Evolutionary conservation across 2,113 vertebrate species (phyloP).

Genomic region (Diadophis punctatus): DNA sequence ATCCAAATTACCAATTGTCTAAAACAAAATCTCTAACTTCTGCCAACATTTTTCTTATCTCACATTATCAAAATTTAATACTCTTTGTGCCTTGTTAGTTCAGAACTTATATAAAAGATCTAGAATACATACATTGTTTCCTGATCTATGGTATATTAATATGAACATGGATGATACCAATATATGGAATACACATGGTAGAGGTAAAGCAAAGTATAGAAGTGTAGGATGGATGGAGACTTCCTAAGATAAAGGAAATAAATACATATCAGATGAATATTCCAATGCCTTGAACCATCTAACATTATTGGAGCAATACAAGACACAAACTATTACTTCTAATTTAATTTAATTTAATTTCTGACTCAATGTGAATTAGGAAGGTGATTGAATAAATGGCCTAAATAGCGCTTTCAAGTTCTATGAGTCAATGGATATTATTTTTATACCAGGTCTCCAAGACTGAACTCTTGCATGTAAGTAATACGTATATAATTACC

Average conservation of each 20-base stretch:
- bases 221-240: neutral
- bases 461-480: neutral
- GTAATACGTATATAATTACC: neutral
- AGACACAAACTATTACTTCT: neutral
- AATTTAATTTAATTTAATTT: neutral
- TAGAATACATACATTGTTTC: neutral
- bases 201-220: slow-evolving; percentile 11
- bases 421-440: neutral
- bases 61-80: slow-evolving; percentile 4
- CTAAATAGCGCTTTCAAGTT: neutral
- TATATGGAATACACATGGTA: slow-evolving; percentile 22
- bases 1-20: slow-evolving; percentile 13
- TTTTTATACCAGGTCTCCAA: neutral
- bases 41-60: neutral
- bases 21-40: slow-evolving; percentile 3
- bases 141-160: slow-evolving; percentile 9
- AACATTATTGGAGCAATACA: neutral
- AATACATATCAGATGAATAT: neutral
- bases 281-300: neutral
- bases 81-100: neutral
- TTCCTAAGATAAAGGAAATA: neutral
- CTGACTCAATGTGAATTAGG: neutral
- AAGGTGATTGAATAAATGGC: neutral
- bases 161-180: slow-evolving; percentile 31
- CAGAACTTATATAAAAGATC: slow-evolving; percentile 9